phyloP scores from a whole-genome alignment of 2,113 vertebrate genomes.

The Corythoichthys intestinalis region DNA sequence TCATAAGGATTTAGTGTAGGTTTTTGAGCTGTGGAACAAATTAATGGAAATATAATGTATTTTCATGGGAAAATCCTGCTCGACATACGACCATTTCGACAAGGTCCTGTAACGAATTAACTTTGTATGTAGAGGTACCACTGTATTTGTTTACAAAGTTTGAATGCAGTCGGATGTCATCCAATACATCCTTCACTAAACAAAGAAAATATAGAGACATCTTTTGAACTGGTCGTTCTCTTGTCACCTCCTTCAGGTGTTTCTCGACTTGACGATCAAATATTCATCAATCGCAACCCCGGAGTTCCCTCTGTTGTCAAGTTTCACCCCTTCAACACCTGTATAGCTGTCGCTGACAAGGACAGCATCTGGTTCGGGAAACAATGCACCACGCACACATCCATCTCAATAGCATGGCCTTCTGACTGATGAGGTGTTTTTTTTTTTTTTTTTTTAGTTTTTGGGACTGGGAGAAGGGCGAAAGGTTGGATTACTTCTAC shows the following conservation, averaged over 20 bases:
- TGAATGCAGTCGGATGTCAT: not conserved
- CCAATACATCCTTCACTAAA: not conserved
- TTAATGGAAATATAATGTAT: too few relatives aligned
- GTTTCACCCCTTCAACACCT: constrained; percentile 95
- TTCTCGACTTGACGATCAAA: constrained; percentile 91
- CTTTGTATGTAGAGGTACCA: too few relatives aligned
- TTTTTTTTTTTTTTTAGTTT: constrained; percentile 71
- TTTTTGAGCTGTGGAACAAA: too few relatives aligned
- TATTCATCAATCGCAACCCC: constrained; percentile 97
- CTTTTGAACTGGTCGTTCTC: not conserved
- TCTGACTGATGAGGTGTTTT: not conserved
- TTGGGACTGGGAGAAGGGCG: constrained; percentile 98
- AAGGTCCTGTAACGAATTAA: too few relatives aligned
- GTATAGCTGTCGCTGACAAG: constrained; percentile 93
- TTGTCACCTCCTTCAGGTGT: constrained; percentile 73
- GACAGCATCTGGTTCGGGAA: constrained; percentile 90
- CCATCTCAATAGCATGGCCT: not conserved
- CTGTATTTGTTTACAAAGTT: not conserved
- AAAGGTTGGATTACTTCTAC: constrained; percentile 96
- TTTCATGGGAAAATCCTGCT: too few relatives aligned
- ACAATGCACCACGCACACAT: not conserved
- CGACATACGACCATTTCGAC: too few relatives aligned
- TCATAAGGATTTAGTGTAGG: too few relatives aligned
- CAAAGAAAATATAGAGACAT: not conserved
- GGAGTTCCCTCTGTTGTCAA: constrained; percentile 94